Evolutionary conservation across 2,888 invertebrate genomes (phyloP).

Genomic region (Chaetogeoica ovagalla): DNA sequence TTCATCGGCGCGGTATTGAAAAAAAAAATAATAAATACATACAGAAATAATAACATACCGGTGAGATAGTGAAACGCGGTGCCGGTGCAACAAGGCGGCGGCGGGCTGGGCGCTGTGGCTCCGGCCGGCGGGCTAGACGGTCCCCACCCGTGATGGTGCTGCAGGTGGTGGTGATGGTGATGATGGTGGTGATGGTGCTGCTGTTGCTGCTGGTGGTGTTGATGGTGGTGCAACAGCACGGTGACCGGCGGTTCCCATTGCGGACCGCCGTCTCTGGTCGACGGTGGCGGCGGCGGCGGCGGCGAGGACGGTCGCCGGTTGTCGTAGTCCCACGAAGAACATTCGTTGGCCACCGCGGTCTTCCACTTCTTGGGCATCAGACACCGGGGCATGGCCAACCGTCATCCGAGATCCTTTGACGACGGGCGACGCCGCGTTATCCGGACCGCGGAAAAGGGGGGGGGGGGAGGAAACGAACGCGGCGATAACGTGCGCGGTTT

Average conservation of each 20-base stretch:
- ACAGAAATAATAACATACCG: constrained; percentile 23
- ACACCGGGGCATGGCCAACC: constrained; percentile 79
- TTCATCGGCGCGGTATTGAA: too few relatives aligned
- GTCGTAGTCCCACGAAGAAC: constrained; percentile 42
- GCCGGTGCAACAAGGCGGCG: constrained; percentile 55
- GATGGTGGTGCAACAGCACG: constrained; percentile 40
- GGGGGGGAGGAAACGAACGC: too few relatives aligned
- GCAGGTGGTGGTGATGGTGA: constrained; percentile 56
- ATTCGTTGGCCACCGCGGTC: constrained; percentile 56
- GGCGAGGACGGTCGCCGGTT: constrained; percentile 48
- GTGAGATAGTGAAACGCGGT: constrained; percentile 43
- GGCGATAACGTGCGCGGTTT: too few relatives aligned
- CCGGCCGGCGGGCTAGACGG: constrained; percentile 77
- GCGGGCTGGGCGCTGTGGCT: constrained; percentile 65
- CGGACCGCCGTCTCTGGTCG: constrained; percentile 1
- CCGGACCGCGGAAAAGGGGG: too few relatives aligned
- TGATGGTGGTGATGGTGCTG: constrained; percentile 59
- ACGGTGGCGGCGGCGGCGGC: constrained; percentile 44
- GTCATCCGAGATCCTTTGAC: constrained; percentile 31
- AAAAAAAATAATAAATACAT: too few relatives aligned
- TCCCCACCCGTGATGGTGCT: constrained; percentile 67
- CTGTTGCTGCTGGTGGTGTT: constrained; percentile 17
- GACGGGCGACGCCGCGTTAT: not conserved
- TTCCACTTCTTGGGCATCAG: constrained; percentile 95
- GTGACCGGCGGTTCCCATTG: constrained; percentile 53